These are phyloP conservation scores for Muscicapa comitata DNA, from an alignment of 2,797 vertebrate genomes.

Conservation along the genomic window DNA sequence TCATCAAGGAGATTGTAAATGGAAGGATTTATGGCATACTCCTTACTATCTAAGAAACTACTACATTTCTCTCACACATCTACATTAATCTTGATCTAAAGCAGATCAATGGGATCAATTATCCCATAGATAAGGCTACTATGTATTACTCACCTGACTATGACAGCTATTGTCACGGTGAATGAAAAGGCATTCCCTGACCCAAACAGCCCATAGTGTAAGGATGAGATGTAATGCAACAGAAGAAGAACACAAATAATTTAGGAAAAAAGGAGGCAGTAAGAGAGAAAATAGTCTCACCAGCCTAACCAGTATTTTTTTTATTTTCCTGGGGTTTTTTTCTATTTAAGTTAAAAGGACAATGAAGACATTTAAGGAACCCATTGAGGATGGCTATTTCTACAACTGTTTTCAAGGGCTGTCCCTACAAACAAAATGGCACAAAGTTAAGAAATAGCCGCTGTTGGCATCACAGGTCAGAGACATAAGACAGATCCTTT, in stretches of 20 bases:
- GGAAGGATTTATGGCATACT: neutral
- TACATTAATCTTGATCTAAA: neutral
- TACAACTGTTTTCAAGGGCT: neutral
- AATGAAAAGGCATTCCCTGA: neutral
- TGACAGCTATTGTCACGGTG: neutral
- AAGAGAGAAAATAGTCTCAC: neutral
- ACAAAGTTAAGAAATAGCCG: neutral
- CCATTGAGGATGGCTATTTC: neutral
- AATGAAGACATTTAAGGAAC: neutral
- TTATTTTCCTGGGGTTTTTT: rapidly evolving
- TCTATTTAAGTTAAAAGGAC: neutral
- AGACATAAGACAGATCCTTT: neutral
- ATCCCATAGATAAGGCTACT: neutral
- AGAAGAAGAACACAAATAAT: neutral
- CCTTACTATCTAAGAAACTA: neutral
- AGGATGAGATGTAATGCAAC: neutral
- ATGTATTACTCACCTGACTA: neutral
- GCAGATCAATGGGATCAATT: neutral
- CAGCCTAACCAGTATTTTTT: neutral
- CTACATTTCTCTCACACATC: neutral
- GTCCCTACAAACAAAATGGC: neutral
- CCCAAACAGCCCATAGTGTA: neutral
- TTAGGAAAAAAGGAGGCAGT: neutral
- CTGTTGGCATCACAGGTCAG: neutral
- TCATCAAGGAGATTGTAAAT: neutral